Base-by-base conservation (phyloP, 2,113 vertebrate genomes). In the Melierax canorus region DNA sequence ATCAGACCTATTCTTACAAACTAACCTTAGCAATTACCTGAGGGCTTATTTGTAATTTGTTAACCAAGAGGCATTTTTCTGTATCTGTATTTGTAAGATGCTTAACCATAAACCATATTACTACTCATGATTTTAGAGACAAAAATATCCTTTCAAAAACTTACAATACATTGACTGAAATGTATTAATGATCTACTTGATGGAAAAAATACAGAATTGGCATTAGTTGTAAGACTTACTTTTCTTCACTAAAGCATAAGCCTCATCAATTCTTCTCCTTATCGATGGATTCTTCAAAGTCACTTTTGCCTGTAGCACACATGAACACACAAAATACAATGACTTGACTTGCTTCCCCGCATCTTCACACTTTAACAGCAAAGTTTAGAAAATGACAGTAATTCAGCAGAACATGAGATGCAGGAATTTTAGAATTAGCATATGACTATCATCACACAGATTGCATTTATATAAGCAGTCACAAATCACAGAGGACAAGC, bases 271-370 rank as follows among this genome's bases (percentile, higher is more conserved):
- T 98, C 97, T 99, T 96, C 99, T 97, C 96, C 98, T 99, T 97
- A 99, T 97, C 32, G 98, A 98, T 63, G 99, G 98, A 96, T 98
- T 99, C 98, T 99, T 99, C 98, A 99, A 98, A 96, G 97, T 98
- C 53, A 99, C 98, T 98, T 99, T 99, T 73, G 99, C 99, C 99
- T 99, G 97, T 69, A 92, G 68, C 43, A 82, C 71, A 91, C 92
- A 94, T 11, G 85, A 69, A 81, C 81, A 95, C 12, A 94, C 24
- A 51, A 94, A 94, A 62, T 66, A 74, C 14, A 93, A 56, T 63
- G 18, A 75, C 46, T 9, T 53, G 18, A 41, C 56, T 92, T 85
- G 79, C 43, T 73, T 84, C 20, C 11, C 34, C 23, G 23, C 16
- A 22, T 36, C 12, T 45, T 72, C 59, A 78, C 36, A 55, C 13